Conservation (phyloP, 2,888 invertebrate species). For the Bruchidius siliquastri region DNA sequence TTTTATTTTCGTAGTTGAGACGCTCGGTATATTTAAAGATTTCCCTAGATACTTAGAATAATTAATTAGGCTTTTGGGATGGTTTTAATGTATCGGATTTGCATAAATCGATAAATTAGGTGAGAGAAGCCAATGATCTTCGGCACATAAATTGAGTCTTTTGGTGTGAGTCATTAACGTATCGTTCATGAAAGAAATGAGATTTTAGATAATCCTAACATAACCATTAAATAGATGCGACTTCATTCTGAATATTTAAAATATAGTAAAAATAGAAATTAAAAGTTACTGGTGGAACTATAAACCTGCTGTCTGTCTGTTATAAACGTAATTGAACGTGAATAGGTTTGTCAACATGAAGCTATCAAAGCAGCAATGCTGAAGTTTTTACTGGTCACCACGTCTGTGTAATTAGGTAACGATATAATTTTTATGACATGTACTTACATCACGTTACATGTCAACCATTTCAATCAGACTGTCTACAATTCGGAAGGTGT, state of each 20-base stretch:
- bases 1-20: not conserved
- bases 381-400: no score
- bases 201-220: not conserved
- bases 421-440: no score
- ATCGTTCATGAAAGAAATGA: not conserved
- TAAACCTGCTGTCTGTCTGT: not conserved
- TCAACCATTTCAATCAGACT: no score
- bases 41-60: not conserved
- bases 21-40: not conserved
- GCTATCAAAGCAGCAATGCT: no score
- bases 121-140: not conserved
- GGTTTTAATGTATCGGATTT: not conserved
- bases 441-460: no score
- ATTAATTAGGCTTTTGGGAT: not conserved
- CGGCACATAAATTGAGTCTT: not conserved
- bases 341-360: no score
- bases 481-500: no score
- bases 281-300: not conserved
- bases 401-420: no score
- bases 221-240: not conserved
- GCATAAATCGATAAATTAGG: not conserved
- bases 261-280: not conserved
- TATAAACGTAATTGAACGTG: no score
- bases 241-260: not conserved
- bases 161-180: not conserved